Base-by-base conservation (phyloP, 2,888 invertebrate species). In the Drosophila mettleri region DNA sequence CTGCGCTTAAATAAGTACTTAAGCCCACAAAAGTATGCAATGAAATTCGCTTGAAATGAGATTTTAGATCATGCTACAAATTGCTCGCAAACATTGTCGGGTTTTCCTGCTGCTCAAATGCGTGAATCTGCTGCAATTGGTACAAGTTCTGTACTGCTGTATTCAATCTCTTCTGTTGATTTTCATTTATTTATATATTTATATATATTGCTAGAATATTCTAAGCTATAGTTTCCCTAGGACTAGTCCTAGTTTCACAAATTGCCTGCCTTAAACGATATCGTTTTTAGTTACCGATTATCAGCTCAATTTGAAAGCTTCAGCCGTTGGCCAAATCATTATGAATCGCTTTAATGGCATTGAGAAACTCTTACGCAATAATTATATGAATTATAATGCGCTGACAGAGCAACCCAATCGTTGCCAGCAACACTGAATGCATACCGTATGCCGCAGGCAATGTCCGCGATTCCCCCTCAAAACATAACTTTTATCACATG, bases 21-120 rank as follows among this genome's bases (percentile, higher is more conserved):
- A 83, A 83, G 86, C 88, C 74, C 86, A 65, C 76, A 85, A 81
- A 83, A 87, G 82, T 85, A 75, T 87, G 82, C 82, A 54, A 84
- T 82, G 82, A 82, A 82, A 87, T 87, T 84, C 78, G 82, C 69
- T 73, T 63, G 60, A 85, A 82, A 88, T 86, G 86, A 79, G 80
- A 88, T 86, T 85, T 82, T 53, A 58, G 48, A 71, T 62, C 66
- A 55, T 52, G 59, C 72, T 64, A 69, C 86, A 78, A 85, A 85
- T 67, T 68, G 70, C 55, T 62, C 33, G 45, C 49, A 62, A 64
- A 69, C 59, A 60, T 62, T 49, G 59, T 60, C 49, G 60, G 36
- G 36, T 33, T 69, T 61, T 34, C 12, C 27, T 31, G 39, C 24
- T 41, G 10, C 24, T 12, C 43, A 31, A 33, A 43, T 41, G 54